phyloP scores from a whole-genome alignment of 2,113 vertebrate genomes.

The Pampusana beccarii region DNA sequence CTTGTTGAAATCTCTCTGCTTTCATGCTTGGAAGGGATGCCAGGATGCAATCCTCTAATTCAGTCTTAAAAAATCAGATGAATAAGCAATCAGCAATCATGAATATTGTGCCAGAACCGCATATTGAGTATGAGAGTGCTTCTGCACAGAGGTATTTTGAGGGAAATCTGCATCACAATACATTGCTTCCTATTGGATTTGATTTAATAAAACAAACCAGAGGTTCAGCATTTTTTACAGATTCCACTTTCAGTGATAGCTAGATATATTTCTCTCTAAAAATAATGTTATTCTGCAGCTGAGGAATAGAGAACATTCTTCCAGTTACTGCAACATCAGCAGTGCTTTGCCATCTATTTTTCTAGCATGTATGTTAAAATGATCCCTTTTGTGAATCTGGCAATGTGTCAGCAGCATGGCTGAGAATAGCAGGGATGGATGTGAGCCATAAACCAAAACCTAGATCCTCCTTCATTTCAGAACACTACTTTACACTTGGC shows the following conservation, averaged over 20 bases:
- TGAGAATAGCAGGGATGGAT: background rate
- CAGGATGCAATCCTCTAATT: background rate
- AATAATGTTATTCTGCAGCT: constrained; percentile 25
- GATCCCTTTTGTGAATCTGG: background rate
- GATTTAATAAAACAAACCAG: constrained; percentile 47
- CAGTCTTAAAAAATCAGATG: background rate
- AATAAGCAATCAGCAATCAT: constrained; percentile 61
- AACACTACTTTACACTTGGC: background rate
- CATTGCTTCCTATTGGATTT: background rate
- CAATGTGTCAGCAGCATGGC: background rate
- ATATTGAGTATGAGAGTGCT: background rate
- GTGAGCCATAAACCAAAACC: background rate
- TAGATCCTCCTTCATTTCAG: background rate
- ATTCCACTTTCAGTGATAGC: background rate
- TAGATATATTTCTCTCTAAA: constrained; percentile 40
- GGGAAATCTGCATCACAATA: constrained; percentile 51
- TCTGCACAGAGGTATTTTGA: constrained; percentile 27
- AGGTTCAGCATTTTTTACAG: constrained; percentile 25
- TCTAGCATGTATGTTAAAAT: background rate
- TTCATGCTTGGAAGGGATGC: background rate
- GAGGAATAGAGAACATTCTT: background rate
- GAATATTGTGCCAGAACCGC: background rate
- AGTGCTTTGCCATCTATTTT: constrained; percentile 12
- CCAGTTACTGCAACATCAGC: constrained; percentile 21
- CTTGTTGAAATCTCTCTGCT: background rate